Evolutionary conservation across 2,797 vertebrate genomes (phyloP), one percentile per base, ranked within the genome.

Genomic region (Enteromius treurensis): DNA sequence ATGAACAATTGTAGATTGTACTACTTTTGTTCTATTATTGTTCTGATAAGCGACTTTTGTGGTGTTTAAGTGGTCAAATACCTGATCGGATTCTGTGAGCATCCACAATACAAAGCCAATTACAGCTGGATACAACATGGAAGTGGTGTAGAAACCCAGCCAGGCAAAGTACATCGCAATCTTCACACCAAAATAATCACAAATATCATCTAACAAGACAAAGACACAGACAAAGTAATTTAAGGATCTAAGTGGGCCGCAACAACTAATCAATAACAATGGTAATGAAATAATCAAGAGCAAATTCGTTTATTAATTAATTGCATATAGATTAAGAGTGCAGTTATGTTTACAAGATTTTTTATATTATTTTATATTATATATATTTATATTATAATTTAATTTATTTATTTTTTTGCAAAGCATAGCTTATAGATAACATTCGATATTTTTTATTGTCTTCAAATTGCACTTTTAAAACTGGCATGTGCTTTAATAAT

Each of bases 91-190:
- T 90, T 99, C 97, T 0, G 97, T 98, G 88, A 98, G 96, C 85
- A 96, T 96, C 95, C 97, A 99, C 68, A 99, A 95, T 86, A 99
- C 95, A 37, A 98, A 97, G 86, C 98, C 97, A 0, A 99, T 97
- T 83, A 99, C 95, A 0, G 98, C 97, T 0, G 98, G 98, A 89
- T 99, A 99, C 19, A 99, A 95, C 96, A 99, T 97, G 0, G 97
- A 98, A 0, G 97, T 99, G 45, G 98, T 99, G 93, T 99, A 99
- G 93, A 98, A 99, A 2, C 97, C 98, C 91, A 99, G 87, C 98
- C 98, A 99, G 88, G 98, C 97, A 0, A 99, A 99, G 83, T 99
- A 99, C 98, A 99, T 97, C 79, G 96, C 98, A 0, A 99, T 97
- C 93, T 99, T 98, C 90, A 98, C 98, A 5, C 98, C 98, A 0